Conservation (phyloP, 1,140 invertebrate genomes). For the Formica selysi region DNA sequence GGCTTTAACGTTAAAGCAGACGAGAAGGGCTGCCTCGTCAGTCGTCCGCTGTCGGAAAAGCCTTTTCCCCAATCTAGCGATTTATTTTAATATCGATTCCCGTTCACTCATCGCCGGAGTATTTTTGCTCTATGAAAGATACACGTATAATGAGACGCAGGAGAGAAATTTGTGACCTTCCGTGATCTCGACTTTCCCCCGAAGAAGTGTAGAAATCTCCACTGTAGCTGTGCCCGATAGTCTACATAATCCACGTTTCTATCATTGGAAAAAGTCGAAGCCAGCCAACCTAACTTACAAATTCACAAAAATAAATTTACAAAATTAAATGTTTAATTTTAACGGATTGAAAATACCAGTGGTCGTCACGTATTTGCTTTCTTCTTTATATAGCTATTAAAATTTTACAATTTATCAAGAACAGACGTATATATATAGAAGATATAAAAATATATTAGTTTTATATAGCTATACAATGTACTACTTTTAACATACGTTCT, state of each 20-base stretch:
- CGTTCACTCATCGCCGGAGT: background rate
- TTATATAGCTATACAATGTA: background rate
- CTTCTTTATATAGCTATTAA: background rate
- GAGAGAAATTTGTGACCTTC: background rate
- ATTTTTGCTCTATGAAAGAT: background rate
- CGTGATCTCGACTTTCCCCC: background rate
- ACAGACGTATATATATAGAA: background rate
- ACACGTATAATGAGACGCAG: background rate
- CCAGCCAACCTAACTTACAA: background rate
- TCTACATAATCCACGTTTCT: background rate
- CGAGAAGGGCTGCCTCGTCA: background rate
- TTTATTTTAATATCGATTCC: constrained; percentile 10
- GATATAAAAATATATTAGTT: background rate
- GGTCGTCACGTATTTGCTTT: background rate
- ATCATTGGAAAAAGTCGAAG: background rate
- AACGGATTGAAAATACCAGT: background rate
- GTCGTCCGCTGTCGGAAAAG: background rate
- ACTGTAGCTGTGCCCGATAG: too few relatives aligned
- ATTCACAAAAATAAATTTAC: background rate
- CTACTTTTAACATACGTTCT: background rate
- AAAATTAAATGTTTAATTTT: background rate
- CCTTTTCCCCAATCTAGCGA: background rate
- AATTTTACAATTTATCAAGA: background rate
- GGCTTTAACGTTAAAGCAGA: constrained; percentile 58
- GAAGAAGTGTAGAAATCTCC: too few relatives aligned